Evolutionary conservation across 37 sponge, comb jelly and placozoan species (phyloP), one percentile per base, ranked within the genome.

Genomic region (Beroe forskalii): DNA sequence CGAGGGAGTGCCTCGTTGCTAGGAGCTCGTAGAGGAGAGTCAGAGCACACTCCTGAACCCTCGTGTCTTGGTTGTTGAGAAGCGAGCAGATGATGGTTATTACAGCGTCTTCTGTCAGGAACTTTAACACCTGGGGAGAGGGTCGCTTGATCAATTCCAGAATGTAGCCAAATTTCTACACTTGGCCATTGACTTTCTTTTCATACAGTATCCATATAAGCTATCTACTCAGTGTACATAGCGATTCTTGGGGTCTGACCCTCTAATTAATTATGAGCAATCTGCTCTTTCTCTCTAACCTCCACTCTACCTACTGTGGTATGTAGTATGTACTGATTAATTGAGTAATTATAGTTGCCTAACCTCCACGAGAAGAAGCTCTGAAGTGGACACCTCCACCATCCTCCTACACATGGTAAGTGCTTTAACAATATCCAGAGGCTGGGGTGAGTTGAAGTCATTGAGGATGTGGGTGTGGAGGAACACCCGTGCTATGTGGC

Each of bases 351-450:
- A n/a, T 48, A 6, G 12, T 48, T 22, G 12, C 40, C 86, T 23
- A 44, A 80, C 86, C 86, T 80, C 86, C 1, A 80, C 86, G 12
- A 80, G 40, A 42, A 80, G 55, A n/a, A 80, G 86, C 30, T 80
- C 86, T n/a, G 86, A 80, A 1, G 86, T 80, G 12, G 40, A 35
- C 28, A 80, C 55, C 12, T 9, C 30, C 30, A 80, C 20, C 86
- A 80, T 80, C 42, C 42, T 80, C 55, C n/a, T 43, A 37, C 86
- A 80, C 55, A 44, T 80, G 1, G 55, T 37, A 23, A 80, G 44
- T 4, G 86, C 86, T 44, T 80, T 80, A 27, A 80, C 55, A 6
- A 27, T 38, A 27, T 44, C 86, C 2, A 80, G 25, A 42, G 44
- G 44, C 31, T 80, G 25, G 3, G 44, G 0, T 24, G 55, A 80